phyloP scores from a whole-genome alignment of 2,113 vertebrate species.

The Scomber scombrus region DNA sequence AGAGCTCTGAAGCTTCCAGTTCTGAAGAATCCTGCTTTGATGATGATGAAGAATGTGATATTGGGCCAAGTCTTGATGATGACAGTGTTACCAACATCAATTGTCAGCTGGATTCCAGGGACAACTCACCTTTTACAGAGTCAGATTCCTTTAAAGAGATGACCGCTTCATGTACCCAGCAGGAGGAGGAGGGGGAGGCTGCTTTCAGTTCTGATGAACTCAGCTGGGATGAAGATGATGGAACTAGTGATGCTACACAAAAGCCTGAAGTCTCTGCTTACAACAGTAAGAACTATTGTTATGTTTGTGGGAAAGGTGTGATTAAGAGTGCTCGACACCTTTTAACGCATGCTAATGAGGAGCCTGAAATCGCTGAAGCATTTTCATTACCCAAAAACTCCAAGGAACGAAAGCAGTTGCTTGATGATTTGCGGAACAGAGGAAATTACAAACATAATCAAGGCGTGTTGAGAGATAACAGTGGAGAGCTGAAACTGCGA shows the following conservation, averaged over 20 bases:
- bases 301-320: slow-evolving; percentile 43
- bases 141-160: slow-evolving; percentile 6
- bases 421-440: slow-evolving; percentile 35
- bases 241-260: background rate
- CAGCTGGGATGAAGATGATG: fast-evolving
- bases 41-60: background rate
- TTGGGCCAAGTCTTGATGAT: background rate
- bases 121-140: background rate
- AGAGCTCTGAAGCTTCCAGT: background rate
- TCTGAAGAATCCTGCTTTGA: slow-evolving; percentile 9
- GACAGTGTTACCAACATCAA: background rate
- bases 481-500: slow-evolving; percentile 41
- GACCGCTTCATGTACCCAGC: background rate
- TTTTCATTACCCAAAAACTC: slow-evolving; percentile 29
- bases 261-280: background rate
- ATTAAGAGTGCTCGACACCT: slow-evolving; percentile 50
- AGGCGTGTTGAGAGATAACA: slow-evolving; percentile 38
- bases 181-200: background rate
- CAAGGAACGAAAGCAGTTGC: slow-evolving; percentile 10
- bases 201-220: background rate
- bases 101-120: background rate
- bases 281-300: slow-evolving; percentile 59
- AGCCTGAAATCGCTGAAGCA: slow-evolving; percentile 43
- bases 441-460: slow-evolving; percentile 68
- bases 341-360: background rate